Evolutionary conservation across 2,797 vertebrate genomes (phyloP).

Genomic region (Oophaga sylvatica): DNA sequence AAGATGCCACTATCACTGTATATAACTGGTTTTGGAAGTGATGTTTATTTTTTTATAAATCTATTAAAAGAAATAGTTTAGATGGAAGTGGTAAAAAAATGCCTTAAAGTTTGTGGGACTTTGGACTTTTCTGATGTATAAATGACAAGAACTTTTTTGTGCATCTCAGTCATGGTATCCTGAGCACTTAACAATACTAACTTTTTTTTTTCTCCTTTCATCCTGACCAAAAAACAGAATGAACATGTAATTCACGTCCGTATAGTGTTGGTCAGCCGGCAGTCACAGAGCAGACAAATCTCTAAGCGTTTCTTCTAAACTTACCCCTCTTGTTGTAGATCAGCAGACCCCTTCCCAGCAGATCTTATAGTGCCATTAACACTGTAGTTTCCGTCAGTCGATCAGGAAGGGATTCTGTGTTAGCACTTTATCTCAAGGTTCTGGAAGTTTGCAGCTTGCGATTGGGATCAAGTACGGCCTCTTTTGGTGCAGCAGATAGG

Average conservation of each 20-base stretch:
- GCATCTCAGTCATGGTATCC: conserved; percentile 65
- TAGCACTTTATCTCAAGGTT: conserved; percentile 44
- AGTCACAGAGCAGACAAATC: background rate
- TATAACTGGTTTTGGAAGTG: conserved; percentile 83
- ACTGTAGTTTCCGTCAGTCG: background rate
- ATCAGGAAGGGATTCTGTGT: background rate
- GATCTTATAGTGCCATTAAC: conserved; percentile 25
- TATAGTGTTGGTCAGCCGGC: conserved; percentile 15
- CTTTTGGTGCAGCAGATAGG: background rate
- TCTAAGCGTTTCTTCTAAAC: background rate
- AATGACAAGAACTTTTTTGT: conserved; percentile 12
- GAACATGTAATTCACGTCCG: background rate
- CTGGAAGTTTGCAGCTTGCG: conserved; percentile 1
- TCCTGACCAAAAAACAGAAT: conserved; percentile 39
- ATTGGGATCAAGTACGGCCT: conserved; percentile 9
- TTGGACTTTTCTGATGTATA: conserved; percentile 73
- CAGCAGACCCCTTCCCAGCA: background rate
- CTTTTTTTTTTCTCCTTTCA: background rate
- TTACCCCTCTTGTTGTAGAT: background rate
- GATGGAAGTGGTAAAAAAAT: conserved; percentile 76
- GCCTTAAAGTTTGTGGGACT: conserved; percentile 85
- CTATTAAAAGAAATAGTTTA: conserved; percentile 71
- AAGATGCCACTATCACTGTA: conserved; percentile 81
- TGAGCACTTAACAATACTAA: conserved; percentile 54
- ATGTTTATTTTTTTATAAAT: conserved; percentile 86